Base-by-base conservation (phyloP, 2,888 invertebrate species). In the Drosophila lacicola region DNA sequence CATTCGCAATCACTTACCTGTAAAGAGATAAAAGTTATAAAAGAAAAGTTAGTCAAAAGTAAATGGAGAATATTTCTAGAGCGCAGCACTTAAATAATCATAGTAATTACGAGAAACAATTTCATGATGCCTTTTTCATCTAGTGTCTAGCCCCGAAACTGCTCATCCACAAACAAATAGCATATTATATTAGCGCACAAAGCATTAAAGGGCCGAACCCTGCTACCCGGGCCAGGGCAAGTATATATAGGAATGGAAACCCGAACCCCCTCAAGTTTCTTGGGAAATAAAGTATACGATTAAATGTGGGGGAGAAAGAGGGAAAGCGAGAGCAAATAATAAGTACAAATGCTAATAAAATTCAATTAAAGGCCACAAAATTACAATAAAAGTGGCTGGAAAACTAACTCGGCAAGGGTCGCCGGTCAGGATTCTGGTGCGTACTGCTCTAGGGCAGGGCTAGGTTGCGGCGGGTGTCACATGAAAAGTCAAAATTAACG, bases 331-430 rank as follows among this genome's bases (percentile, higher is more conserved):
- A 68, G 55, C 80, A 88, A 85, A 88, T 85, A 85, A 82, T 83
- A 88, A 88, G 83, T 88, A 83, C 80, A 83, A 90, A 80, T 84
- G 89, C 82, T 84, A 90, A 89, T 90, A 88, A 89, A 90, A 89
- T 90, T 90, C 90, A 90, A 89, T 90, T 89, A 89, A 86, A 86
- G 74, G 70, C 78, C 81, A 78, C 83, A 84, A 88, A 84, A 84
- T 88, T 89, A 88, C 87, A 88, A 89, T 87, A 82, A 89, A 84
- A 84, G 82, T 78, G 72, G 70, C 73, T 69, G 65, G 66, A 50
- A 82, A 81, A 89, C 82, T 83, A 72, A 74, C 79, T 76, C 46
- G 33, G 33, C 17, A 39, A 50, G 61, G 50, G 46, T 53, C 73
- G 21, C 41, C n/a, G 57, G 53, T 17, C 53, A 79, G 51, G 62